Evolutionary conservation across 2,797 vertebrate species (phyloP), one percentile per base, ranked within the genome.

Genomic region (Clamator glandarius): DNA sequence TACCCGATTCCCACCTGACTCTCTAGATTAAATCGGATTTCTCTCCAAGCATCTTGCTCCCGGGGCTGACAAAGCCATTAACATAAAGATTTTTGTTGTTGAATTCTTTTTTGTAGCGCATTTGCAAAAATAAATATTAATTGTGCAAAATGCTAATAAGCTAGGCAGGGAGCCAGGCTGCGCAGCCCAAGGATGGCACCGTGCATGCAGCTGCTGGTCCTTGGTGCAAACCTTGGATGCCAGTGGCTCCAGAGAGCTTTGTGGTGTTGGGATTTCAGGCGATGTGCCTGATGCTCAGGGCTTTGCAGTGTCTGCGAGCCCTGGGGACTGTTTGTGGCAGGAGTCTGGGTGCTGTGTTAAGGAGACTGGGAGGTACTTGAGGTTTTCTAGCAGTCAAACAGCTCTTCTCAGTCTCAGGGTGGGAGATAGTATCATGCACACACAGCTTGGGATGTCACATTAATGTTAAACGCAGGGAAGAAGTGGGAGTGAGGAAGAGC

Each of bases 401-500:
- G 50, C 42, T 83, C 57, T 82, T 77, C 50, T 52, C 23, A 2
- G 1, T 85, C 59, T 76, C 8, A 1, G 39, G 50, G 10, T 55
- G 25, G 93, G 62, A 66, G 76, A 54, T 57, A 5, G 23, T 52
- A 24, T 36, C 0, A 1, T 55, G 44, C 41, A 63, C 61, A 12
- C 35, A 20, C 70, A 85, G 73, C 90, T 95, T 68, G 77, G 84
- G 68, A 69, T 92, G 91, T 92, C 84, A 70, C 76, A 81, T 94
- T 93, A 75, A 31, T 95, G 93, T 91, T 93, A 89, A 95, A 67
- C 8, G 25, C n/a, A 8, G 89, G 52, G 66, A 76, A 87, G 85
- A 90, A 79, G 59, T 28, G 1, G 48, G 80, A 70, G 68, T 0
- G 6, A 58, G 70, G 0, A 0, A 44, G 84, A 75, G 51, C 62